Evolutionary conservation across 2,113 vertebrate species (phyloP).

Genomic region (Hydropotes inermis): DNA sequence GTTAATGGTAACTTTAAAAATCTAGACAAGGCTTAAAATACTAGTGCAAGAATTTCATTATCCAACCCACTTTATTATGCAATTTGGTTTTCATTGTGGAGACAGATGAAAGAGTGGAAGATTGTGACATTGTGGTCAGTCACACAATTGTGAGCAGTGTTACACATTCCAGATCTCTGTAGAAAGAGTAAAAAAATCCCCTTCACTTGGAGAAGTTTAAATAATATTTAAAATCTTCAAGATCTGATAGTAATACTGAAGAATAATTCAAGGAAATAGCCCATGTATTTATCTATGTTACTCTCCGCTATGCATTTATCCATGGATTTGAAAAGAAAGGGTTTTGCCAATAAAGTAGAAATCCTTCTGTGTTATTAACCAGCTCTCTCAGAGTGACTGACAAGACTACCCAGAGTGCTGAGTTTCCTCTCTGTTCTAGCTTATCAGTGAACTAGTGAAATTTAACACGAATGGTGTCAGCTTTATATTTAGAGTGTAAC

Average conservation of each 20-base stretch:
- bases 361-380: slow-evolving; percentile 35
- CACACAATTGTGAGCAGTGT: not conserved
- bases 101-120: not conserved
- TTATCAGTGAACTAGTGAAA: slow-evolving; percentile 80
- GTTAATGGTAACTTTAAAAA: not conserved
- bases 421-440: slow-evolving; percentile 62
- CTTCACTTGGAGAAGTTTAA: slow-evolving; percentile 4
- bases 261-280: not conserved
- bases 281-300: not conserved
- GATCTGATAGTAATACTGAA: not conserved
- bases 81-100: slow-evolving; percentile 48
- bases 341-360: not conserved
- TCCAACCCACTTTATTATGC: not conserved
- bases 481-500: slow-evolving; percentile 73
- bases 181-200: not conserved
- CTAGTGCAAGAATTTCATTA: not conserved
- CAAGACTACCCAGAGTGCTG: slow-evolving; percentile 72
- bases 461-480: slow-evolving; percentile 76
- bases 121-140: slow-evolving; percentile 16
- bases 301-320: not conserved
- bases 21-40: not conserved
- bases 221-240: not conserved
- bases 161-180: slow-evolving; percentile 11
- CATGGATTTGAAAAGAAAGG: slow-evolving; percentile 44
- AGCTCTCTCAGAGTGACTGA: slow-evolving; percentile 73